Conservation (phyloP, 2,888 invertebrate genomes). For the Cecidostiba fungosa region DNA sequence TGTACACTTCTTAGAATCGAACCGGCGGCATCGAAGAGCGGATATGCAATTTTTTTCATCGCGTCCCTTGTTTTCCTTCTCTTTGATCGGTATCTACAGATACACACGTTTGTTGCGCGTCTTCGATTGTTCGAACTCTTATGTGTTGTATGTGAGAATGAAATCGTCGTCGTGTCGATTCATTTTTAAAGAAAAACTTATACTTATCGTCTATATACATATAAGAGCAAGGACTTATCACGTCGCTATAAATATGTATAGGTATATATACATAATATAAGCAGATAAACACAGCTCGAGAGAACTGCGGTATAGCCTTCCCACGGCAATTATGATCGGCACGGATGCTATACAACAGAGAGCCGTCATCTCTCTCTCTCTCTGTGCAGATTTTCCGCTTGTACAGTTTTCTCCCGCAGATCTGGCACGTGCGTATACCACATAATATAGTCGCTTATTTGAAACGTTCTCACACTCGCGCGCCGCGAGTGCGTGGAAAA, state of each 20-base stretch:
- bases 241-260: not conserved
- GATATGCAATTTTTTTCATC: too few species aligned
- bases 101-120: too few species aligned
- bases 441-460: not conserved
- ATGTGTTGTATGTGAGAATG: too few species aligned
- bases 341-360: not conserved
- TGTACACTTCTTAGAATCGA: not conserved
- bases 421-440: not conserved
- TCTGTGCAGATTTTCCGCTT: conserved; percentile 30
- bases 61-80: too few species aligned
- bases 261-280: not conserved
- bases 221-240: not conserved
- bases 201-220: too few species aligned
- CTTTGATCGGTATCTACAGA: too few species aligned
- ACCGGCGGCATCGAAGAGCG: too few species aligned
- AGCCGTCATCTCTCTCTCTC: conserved; percentile 31
- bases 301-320: conserved; percentile 7
- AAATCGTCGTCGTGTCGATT: too few species aligned
- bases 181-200: too few species aligned
- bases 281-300: not conserved
- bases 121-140: too few species aligned
- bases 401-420: conserved; percentile 35
- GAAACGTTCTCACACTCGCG: conserved; percentile 3
- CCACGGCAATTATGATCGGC: conserved; percentile 40
- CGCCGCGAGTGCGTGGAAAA: not conserved